These are phyloP conservation scores for Brachypteracias leptosomus DNA, from an alignment of 2,113 vertebrate species.

Conservation along the genomic window DNA sequence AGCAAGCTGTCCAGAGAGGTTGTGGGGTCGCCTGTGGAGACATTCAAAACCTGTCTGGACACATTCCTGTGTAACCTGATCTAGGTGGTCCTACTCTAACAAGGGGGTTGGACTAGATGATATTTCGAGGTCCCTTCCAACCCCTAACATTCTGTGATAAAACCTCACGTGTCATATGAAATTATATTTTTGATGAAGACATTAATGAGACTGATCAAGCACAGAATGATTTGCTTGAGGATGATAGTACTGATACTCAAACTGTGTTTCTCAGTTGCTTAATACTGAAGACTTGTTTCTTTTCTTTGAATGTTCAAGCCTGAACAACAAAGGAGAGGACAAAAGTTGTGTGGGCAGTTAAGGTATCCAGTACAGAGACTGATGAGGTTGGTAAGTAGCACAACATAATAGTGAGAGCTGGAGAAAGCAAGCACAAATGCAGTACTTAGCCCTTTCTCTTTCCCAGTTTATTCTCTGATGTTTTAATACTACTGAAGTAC, in stretches of 20 bases:
- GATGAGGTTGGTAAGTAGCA: background rate
- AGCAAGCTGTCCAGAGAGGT: too few species aligned
- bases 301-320: background rate
- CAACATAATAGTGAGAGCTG: background rate
- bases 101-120: too few species aligned
- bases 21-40: too few species aligned
- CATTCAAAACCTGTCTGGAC: too few species aligned
- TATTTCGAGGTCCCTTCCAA: too few species aligned
- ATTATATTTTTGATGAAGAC: background rate
- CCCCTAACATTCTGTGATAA: too few species aligned
- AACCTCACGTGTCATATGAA: background rate
- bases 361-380: background rate
- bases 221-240: background rate
- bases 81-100: too few species aligned
- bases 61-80: too few species aligned
- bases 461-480: background rate
- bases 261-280: background rate
- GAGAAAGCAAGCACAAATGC: background rate
- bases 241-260: background rate
- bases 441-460: background rate
- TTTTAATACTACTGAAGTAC: background rate
- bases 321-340: background rate
- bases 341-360: background rate
- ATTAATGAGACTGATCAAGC: background rate
- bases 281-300: background rate